phyloP scores from a whole-genome alignment of 2,888 invertebrate genomes.

The Argyresthia goedartella region DNA sequence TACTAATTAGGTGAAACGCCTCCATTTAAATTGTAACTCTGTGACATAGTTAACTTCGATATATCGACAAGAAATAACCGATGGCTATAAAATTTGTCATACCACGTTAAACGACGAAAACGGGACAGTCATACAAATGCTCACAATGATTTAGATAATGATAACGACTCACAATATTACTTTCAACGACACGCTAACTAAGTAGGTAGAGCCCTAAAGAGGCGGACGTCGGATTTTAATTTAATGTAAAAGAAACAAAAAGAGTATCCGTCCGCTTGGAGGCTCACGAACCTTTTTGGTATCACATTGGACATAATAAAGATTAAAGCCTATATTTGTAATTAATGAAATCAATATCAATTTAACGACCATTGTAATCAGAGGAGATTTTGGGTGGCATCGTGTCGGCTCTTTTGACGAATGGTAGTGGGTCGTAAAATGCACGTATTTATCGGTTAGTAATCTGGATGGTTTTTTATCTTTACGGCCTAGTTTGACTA shows the following conservation, averaged over 20 bases:
- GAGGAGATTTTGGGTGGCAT: conserved; percentile 27
- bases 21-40: too few relatives aligned
- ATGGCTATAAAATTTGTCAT: too few relatives aligned
- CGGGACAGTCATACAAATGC: conserved; percentile 55
- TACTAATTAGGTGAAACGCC: too few relatives aligned
- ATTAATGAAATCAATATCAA: conserved; percentile 57
- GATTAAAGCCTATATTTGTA: conserved; percentile 51
- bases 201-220: conserved; percentile 23
- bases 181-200: conserved; percentile 35
- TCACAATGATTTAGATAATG: conserved; percentile 48
- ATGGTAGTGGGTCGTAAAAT: conserved; percentile 34
- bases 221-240: conserved; percentile 12
- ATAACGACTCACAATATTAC: conserved; percentile 47
- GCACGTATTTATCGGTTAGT: conserved; percentile 16
- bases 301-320: conserved; percentile 41
- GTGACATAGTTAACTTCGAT: too few relatives aligned
- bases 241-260: conserved; percentile 23
- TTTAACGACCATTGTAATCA: conserved; percentile 33
- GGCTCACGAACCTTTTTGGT: conserved; percentile 8
- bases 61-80: too few relatives aligned
- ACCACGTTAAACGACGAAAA: conserved; percentile 9
- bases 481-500: conserved; percentile 18
- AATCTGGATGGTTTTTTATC: conserved; percentile 24
- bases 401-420: conserved; percentile 40
- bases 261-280: background rate